These are phyloP conservation scores for Drosophila eohydei DNA, from an alignment of 2,888 invertebrate genomes.

Conservation along the genomic window DNA sequence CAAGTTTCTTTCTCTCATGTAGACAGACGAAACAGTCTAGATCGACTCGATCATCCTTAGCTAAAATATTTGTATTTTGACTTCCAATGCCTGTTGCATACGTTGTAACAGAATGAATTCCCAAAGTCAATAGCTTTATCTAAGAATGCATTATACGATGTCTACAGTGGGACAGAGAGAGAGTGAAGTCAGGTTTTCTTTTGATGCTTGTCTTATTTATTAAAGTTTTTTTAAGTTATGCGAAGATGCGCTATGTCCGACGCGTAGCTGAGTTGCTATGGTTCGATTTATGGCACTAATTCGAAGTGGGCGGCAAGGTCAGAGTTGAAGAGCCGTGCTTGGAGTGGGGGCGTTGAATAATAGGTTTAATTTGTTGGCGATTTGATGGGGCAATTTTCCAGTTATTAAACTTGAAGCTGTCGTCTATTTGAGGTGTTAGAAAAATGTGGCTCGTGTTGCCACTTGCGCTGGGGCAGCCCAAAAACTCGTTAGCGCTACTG, in stretches of 20 bases:
- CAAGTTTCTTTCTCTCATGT: not conserved
- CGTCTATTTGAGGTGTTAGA: constrained; percentile 44
- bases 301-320: constrained; percentile 59
- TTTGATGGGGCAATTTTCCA: constrained; percentile 68
- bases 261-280: not conserved
- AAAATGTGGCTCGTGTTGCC: constrained; percentile 21
- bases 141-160: too few species aligned
- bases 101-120: not conserved
- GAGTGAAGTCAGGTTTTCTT: too few species aligned
- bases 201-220: not conserved
- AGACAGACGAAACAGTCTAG: not conserved
- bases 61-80: not conserved
- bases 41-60: not conserved
- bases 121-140: too few species aligned
- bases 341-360: constrained; percentile 50
- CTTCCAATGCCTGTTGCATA: not conserved
- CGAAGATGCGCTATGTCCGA: not conserved
- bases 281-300: constrained; percentile 7
- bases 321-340: constrained; percentile 42
- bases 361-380: constrained; percentile 58
- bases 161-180: too few species aligned
- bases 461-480: constrained; percentile 26
- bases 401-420: constrained; percentile 65
- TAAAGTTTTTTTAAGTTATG: not conserved
- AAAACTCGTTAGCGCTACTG: constrained; percentile 56